A percentile compares a stretch with the other conserved stretches of the same genome.
Conservation (phyloP, 2,797 vertebrate species). For the Poeciliopsis infans region DNA sequence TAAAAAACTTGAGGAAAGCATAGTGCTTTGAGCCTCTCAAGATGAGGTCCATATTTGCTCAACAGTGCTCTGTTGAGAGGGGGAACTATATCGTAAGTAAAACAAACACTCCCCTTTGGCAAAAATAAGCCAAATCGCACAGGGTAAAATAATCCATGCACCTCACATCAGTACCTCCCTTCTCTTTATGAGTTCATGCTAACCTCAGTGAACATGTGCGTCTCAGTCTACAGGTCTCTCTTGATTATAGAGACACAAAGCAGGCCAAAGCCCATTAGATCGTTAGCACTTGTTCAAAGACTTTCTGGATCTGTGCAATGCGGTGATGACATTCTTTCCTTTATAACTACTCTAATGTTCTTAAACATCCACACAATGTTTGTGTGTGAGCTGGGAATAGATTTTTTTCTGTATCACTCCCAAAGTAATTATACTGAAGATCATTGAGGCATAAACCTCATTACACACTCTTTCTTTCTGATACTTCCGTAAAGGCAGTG, state of each 20-base stretch:
- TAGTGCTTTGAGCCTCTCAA: conserved; percentile 51
- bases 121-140: conserved; percentile 54
- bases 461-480: conserved; percentile 38
- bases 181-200: conserved; percentile 35
- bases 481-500: conserved; percentile 38
- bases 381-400: conserved; percentile 18
- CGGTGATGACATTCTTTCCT: conserved; percentile 8
- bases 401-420: conserved; percentile 27
- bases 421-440: conserved; percentile 35
- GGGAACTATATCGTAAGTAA: conserved; percentile 62
- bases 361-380: not conserved
- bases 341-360: not conserved
- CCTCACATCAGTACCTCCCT: conserved; percentile 14
- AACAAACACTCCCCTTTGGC: conserved; percentile 61
- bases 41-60: conserved; percentile 47
- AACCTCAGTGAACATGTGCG: conserved; percentile 42
- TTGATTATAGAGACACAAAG: conserved; percentile 42
- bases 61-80: conserved; percentile 39
- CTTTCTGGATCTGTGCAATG: conserved; percentile 20
- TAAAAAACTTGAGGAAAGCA: conserved; percentile 70
- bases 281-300: conserved; percentile 44
- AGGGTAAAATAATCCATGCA: conserved; percentile 53
- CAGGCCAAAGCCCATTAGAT: conserved; percentile 44
- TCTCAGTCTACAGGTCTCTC: conserved; percentile 10
- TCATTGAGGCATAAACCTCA: conserved; percentile 43